These are phyloP conservation scores for Alitta virens DNA, from an alignment of 2,888 invertebrate species.

Conservation along the genomic window DNA sequence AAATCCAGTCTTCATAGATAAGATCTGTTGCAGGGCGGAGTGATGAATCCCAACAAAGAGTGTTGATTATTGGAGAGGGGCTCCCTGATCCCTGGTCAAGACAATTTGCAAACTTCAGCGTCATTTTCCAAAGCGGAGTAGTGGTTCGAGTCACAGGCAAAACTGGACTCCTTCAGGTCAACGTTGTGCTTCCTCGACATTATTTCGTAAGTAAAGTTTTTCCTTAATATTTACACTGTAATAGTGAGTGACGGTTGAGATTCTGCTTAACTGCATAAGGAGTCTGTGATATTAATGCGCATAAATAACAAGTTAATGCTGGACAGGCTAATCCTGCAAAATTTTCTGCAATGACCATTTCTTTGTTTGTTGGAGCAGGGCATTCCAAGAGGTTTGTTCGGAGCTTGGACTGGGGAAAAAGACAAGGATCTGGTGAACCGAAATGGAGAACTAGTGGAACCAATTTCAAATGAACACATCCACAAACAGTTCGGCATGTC, in stretches of 20 bases:
- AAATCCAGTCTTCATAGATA: too few species aligned
- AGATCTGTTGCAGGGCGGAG: background rate
- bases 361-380: too few species aligned
- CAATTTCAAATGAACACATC: conserved; percentile 1
- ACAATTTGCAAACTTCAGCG: conserved; percentile 14
- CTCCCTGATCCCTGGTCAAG: background rate
- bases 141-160: conserved; percentile 8
- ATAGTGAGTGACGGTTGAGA: too few species aligned
- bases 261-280: too few species aligned
- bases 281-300: too few species aligned
- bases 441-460: conserved; percentile 1
- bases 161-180: conserved; percentile 12
- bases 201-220: conserved; percentile 13
- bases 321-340: too few species aligned
- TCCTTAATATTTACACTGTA: too few species aligned
- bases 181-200: background rate
- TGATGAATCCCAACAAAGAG: background rate
- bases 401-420: conserved; percentile 14
- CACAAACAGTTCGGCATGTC: conserved; percentile 14
- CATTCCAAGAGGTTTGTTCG: conserved; percentile 17
- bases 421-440: conserved; percentile 14
- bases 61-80: background rate
- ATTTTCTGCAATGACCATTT: too few species aligned
- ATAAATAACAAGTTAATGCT: too few species aligned
- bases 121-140: conserved; percentile 3